Conservation (phyloP, 2,888 invertebrate genomes). For the Caenorhabditis auriculariae region DNA sequence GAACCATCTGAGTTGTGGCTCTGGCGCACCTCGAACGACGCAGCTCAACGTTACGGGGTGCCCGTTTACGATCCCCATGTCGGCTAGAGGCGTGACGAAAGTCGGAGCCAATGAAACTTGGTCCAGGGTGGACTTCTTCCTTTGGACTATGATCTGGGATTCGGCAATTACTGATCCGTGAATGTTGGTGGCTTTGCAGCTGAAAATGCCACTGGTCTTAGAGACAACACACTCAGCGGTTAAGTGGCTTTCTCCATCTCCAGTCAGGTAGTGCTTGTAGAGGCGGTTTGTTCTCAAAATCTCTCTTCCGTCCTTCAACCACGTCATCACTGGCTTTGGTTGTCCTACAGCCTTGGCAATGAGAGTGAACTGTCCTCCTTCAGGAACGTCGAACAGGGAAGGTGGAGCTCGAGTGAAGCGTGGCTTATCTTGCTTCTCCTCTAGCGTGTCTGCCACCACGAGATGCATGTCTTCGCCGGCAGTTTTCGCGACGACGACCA, state of each 20-base stretch:
- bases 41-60: slow-evolving; percentile 47
- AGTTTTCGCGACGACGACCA: slow-evolving; percentile 49
- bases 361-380: slow-evolving; percentile 48
- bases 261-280: slow-evolving; percentile 43
- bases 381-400: slow-evolving; percentile 43
- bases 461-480: slow-evolving; percentile 52
- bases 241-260: slow-evolving; percentile 50
- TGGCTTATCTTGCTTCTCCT: slow-evolving; percentile 33
- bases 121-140: slow-evolving; percentile 14
- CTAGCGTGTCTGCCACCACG: slow-evolving; percentile 45
- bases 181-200: slow-evolving; percentile 65
- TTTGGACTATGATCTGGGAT: slow-evolving; percentile 42
- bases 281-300: slow-evolving; percentile 44
- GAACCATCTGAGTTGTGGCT: slow-evolving; percentile 50
- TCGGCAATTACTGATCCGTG: slow-evolving; percentile 59
- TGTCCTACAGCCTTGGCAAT: slow-evolving; percentile 49
- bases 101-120: slow-evolving; percentile 30
- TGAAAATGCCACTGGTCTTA: slow-evolving; percentile 65
- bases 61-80: slow-evolving; percentile 49
- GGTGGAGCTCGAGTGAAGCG: slow-evolving; percentile 49
- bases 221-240: slow-evolving; percentile 49
- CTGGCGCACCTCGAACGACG: slow-evolving; percentile 43
- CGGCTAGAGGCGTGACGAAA: slow-evolving; percentile 40
- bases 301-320: slow-evolving; percentile 57
- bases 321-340: slow-evolving; percentile 49